phyloP scores from a whole-genome alignment of 1,140 invertebrate genomes.

The Odontomachus brunneus region DNA sequence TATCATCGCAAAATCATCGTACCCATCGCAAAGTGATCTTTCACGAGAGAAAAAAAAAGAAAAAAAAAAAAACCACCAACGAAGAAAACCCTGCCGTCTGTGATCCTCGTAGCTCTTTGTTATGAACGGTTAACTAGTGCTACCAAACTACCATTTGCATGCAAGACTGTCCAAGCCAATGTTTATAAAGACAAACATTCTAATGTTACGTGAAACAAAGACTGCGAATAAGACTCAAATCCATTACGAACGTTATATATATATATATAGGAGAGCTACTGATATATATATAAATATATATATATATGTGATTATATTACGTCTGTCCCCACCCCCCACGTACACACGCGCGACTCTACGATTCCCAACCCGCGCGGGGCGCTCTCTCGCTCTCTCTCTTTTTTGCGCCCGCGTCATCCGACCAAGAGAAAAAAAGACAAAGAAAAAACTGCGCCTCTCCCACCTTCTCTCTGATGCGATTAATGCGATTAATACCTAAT shows the following conservation, averaged over 20 bases:
- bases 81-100: neutral
- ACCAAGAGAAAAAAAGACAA: constrained; percentile 30
- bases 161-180: constrained; percentile 76
- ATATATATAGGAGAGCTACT: constrained; percentile 59
- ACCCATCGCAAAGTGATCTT: neutral
- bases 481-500: constrained; percentile 70
- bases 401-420: constrained; percentile 64
- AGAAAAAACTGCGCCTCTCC: constrained; percentile 43
- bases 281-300: constrained; percentile 58
- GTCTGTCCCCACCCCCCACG: constrained; percentile 57
- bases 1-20: constrained; percentile 7
- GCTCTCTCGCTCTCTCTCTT: neutral
- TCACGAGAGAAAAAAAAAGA: no score
- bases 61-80: no score
- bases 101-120: constrained; percentile 58
- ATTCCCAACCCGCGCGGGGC: constrained; percentile 17
- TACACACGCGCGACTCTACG: constrained; percentile 55
- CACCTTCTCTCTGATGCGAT: constrained; percentile 66
- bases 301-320: constrained; percentile 39
- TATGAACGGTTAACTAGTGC: constrained; percentile 75
- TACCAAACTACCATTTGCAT: constrained; percentile 76
- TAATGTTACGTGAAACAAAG: constrained; percentile 77
- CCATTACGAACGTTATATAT: constrained; percentile 69
- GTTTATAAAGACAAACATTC: constrained; percentile 74
- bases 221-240: constrained; percentile 69